phyloP scores from a whole-genome alignment of 2,888 invertebrate genomes.

The Enchytraeus crypticus region DNA sequence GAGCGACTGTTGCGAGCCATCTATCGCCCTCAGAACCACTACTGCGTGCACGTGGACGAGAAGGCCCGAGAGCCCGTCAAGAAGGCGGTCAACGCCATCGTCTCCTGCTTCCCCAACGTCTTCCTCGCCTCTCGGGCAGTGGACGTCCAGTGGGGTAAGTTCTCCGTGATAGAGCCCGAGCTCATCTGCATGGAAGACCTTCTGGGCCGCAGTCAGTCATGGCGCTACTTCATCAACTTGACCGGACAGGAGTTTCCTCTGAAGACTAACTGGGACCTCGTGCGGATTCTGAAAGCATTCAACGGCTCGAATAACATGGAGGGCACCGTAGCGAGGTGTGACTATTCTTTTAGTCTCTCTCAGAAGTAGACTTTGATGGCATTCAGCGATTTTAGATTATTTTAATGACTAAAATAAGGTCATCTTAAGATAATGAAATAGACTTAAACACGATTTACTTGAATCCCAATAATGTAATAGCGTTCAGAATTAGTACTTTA shows the following conservation, averaged over 20 bases:
- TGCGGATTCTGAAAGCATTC: constrained; percentile 35
- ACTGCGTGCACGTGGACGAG: constrained; percentile 25
- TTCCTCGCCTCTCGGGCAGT: constrained; percentile 1
- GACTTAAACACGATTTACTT: too few relatives aligned
- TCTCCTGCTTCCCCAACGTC: constrained; percentile 12
- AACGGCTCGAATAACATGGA: constrained; percentile 35
- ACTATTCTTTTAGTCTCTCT: too few relatives aligned
- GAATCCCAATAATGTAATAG: too few relatives aligned
- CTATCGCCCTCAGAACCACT: constrained; percentile 25
- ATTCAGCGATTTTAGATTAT: too few relatives aligned
- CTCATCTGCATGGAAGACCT: constrained; percentile 13
- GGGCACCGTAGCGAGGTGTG: constrained; percentile 8
- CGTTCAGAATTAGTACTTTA: too few relatives aligned
- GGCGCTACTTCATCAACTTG: constrained; percentile 37
- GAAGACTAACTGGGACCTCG: constrained; percentile 41
- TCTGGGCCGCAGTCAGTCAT: neutral
- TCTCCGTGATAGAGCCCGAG: constrained; percentile 12
- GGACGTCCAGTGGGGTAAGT: constrained; percentile 17
- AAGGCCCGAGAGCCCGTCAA: constrained; percentile 4
- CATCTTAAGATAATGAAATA: too few relatives aligned
- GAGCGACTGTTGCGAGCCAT: constrained; percentile 22
- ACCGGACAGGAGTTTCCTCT: constrained; percentile 42
- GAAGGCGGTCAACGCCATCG: constrained; percentile 3
- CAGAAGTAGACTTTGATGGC: neutral
- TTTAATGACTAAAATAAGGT: too few relatives aligned